These are phyloP conservation scores for Volucella zonaria DNA, from an alignment of 2,888 invertebrate genomes.

Conservation along the genomic window DNA sequence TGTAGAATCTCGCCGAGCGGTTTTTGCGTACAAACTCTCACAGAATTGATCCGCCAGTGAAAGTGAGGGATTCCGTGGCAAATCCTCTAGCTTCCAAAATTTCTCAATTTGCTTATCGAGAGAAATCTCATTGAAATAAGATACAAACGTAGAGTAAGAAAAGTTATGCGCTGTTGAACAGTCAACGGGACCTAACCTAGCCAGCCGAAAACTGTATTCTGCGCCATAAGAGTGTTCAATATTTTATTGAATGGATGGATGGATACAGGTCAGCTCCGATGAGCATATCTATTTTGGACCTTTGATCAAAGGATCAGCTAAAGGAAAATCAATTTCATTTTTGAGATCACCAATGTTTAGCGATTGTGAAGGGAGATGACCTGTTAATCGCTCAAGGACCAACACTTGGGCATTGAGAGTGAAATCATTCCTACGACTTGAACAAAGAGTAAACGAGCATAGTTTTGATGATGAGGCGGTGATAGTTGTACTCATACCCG, in stretches of 20 bases:
- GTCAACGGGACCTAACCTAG: constrained; percentile 8
- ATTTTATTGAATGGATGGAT: constrained; percentile 16
- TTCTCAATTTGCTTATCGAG: constrained; percentile 8
- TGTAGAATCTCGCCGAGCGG: background rate
- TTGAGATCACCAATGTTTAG: background rate
- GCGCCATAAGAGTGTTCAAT: constrained; percentile 24
- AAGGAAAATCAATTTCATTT: background rate
- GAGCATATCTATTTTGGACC: constrained; percentile 33
- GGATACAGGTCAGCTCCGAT: constrained; percentile 42
- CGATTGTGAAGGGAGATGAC: constrained; percentile 8
- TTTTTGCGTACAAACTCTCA: constrained; percentile 1
- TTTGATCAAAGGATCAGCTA: constrained; percentile 22
- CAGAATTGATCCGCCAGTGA: background rate
- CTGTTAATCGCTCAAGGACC: constrained; percentile 17
- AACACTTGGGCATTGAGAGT: background rate
- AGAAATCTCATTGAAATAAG: background rate
- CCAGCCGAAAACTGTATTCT: constrained; percentile 47
- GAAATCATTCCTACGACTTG: background rate
- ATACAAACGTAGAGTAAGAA: background rate
- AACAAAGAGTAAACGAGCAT: constrained; percentile 19
- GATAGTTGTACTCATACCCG: constrained; percentile 1
- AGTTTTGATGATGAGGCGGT: constrained; percentile 14
- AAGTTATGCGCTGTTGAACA: too few relatives aligned
- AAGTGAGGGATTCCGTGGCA: background rate
- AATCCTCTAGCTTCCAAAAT: constrained; percentile 28